Evolutionary conservation across 2,113 vertebrate genomes (phyloP).

Genomic region (Zosterops pallidus): DNA sequence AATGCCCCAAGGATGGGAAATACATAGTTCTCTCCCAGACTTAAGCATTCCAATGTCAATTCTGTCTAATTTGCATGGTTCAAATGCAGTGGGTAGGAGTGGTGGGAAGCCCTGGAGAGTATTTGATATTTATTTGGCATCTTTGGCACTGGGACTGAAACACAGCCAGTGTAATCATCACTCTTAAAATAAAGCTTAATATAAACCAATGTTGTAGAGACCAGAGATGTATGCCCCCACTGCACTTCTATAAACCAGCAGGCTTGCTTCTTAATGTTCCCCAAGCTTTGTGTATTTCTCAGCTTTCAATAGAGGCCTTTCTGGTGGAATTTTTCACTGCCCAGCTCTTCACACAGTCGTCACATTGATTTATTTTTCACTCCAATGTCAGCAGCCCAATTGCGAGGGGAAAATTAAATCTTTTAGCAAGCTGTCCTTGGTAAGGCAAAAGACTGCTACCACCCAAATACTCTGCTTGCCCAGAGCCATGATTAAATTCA

Average conservation of each 20-base stretch:
- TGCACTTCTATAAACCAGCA: conserved; percentile 29
- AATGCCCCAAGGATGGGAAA: conserved; percentile 28
- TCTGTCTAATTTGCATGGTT: conserved; percentile 31
- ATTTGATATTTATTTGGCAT: conserved; percentile 45
- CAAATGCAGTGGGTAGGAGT: conserved; percentile 2
- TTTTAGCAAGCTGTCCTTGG: conserved; percentile 23
- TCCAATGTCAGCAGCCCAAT: not conserved
- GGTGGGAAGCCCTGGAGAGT: conserved; percentile 9
- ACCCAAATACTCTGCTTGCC: not conserved
- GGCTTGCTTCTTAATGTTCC: conserved; percentile 11
- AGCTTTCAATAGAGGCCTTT: conserved; percentile 40
- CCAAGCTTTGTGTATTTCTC: conserved; percentile 19
- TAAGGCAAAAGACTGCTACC: not conserved
- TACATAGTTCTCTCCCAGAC: not conserved
- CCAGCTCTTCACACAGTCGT: not conserved
- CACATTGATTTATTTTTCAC: conserved; percentile 47
- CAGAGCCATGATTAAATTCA: not conserved
- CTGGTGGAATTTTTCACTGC: conserved; percentile 12
- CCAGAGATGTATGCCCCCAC: not conserved
- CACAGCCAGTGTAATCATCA: conserved; percentile 37
- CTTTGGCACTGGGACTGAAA: conserved; percentile 17
- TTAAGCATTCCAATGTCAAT: conserved; percentile 42
- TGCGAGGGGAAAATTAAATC: not conserved
- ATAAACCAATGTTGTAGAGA: conserved; percentile 27
- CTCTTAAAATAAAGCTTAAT: conserved; percentile 47